A percentile compares a stretch with the other conserved stretches of the same genome.
Evolutionary conservation across 2,113 vertebrate genomes (phyloP).

Genomic region (Heloderma charlesbogerti): DNA sequence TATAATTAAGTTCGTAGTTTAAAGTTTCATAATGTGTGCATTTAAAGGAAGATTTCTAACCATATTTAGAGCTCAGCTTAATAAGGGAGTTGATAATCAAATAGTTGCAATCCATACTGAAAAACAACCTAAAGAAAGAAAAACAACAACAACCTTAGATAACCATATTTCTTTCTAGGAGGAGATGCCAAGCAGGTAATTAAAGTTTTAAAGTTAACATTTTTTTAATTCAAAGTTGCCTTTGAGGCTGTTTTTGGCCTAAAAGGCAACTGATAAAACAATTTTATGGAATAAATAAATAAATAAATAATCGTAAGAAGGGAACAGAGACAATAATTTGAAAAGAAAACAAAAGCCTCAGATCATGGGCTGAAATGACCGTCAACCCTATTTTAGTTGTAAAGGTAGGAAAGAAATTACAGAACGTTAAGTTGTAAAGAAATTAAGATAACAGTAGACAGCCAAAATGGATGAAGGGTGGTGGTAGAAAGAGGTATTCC

Average conservation of each 20-base stretch:
- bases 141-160: neutral
- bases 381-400: neutral
- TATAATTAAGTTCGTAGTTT: constrained; percentile 5
- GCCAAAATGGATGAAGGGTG: neutral
- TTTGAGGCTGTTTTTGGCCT: neutral
- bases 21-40: neutral
- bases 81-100: neutral
- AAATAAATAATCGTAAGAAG: neutral
- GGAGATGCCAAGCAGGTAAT: neutral
- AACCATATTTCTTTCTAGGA: neutral
- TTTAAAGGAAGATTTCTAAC: neutral
- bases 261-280: neutral
- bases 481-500: neutral
- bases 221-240: neutral
- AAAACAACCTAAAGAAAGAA: neutral
- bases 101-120: neutral
- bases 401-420: neutral
- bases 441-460: neutral
- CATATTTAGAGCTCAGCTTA: neutral
- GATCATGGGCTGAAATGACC: neutral
- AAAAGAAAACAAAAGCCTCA: neutral
- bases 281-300: neutral
- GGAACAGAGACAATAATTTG: neutral
- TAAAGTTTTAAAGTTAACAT: neutral
- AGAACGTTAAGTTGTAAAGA: neutral